Evolutionary conservation across 2,797 vertebrate species (phyloP).

Genomic region (Syndactyla subalaris): DNA sequence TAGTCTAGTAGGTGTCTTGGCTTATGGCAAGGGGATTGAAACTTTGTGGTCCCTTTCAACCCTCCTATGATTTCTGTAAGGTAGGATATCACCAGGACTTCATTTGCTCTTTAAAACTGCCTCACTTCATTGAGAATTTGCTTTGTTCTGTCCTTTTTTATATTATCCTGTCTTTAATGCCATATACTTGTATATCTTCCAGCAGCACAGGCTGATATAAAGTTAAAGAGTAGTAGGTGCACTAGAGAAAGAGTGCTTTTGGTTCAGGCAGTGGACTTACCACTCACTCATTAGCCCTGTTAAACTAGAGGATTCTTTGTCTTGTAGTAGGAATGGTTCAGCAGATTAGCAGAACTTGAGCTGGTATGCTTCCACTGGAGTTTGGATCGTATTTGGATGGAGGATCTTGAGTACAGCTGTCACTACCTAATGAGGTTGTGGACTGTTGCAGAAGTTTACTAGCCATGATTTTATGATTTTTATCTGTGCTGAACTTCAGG

Average conservation of each 20-base stretch:
- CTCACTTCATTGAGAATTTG: not conserved
- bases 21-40: not conserved
- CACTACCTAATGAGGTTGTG: not conserved
- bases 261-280: not conserved
- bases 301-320: not conserved
- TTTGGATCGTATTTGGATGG: not conserved
- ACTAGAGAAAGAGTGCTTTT: not conserved
- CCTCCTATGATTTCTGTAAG: not conserved
- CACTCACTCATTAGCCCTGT: fast-evolving
- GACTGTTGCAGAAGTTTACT: not conserved
- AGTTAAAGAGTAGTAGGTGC: not conserved
- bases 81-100: not conserved
- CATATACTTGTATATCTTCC: not conserved
- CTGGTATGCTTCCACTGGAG: not conserved
- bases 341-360: not conserved
- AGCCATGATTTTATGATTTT: not conserved
- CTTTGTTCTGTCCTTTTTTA: not conserved
- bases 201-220: not conserved
- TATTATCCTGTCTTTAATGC: not conserved
- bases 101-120: not conserved
- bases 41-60: not conserved
- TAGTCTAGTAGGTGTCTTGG: not conserved
- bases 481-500: not conserved
- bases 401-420: not conserved
- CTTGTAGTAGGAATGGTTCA: fast-evolving